Evolutionary conservation across 92 coral and sea anemone genomes (phyloP), one percentile per base, ranked within the genome.

Genomic region (Scolanthus callimorphus): DNA sequence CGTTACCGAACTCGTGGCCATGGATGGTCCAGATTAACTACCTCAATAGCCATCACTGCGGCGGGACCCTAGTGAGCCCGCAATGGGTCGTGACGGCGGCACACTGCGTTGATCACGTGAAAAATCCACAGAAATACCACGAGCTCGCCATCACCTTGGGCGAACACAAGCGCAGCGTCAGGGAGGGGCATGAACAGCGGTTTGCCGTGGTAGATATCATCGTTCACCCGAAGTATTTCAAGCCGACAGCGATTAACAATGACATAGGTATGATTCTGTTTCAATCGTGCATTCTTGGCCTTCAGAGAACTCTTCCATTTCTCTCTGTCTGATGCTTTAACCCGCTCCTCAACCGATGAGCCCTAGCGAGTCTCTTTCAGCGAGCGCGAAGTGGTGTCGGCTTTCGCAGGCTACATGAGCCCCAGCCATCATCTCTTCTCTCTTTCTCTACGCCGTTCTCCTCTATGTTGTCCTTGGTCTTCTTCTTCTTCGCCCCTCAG

Each of bases 61-160:
- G 90, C 45, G 90, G 90, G 8, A 64, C 90, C 8, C 30, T 84
- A 30, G 90, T 84, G 44, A 74, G 80, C 43, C 85, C 90, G 3
- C 69, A 73, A 31, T 84, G 90, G 90, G 50, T 84, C 1, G 90
- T 84, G 1, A 84, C 90, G 15, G 90, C 90, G 49, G 85, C 90
- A 22, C 90, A 84, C 49, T 84, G 90, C 45, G 82, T 84, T 25
- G 53, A 66, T 34, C 76, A 69, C 41, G 90, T 62, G 12, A 51
- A 71, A 31, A 47, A 49, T 0, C 89, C 89, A 3, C 10, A 65
- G 20, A 13, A 73, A 19, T 78, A 71, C 27, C 41, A 51, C 1
- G 79, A 84, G 4, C 61, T 72, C 23, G 25, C 39, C 41, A 49
- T 84, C 13, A 67, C 78, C 15, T 67, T 84, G 23, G 90, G 90